Evolutionary conservation across 1,140 invertebrate genomes (phyloP).

Genomic region (Papilio helenus): DNA sequence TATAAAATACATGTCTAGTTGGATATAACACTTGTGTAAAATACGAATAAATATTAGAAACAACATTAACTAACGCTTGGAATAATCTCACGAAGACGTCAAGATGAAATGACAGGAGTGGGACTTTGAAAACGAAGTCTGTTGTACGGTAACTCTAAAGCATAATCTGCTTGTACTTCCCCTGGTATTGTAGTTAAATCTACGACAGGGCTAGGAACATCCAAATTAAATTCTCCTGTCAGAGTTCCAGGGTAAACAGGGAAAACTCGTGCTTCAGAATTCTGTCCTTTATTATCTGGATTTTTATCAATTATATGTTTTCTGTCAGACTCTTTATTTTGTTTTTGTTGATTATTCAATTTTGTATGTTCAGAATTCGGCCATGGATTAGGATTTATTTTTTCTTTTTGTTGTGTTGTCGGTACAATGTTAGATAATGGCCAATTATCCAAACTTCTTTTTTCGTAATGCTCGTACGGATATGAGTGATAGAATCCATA

Average conservation of each 20-base stretch:
- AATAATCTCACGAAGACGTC: slow-evolving; percentile 68
- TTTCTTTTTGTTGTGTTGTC: slow-evolving; percentile 43
- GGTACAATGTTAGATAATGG: slow-evolving; percentile 46
- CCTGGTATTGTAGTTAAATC: slow-evolving; percentile 68
- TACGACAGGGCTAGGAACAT: slow-evolving; percentile 55
- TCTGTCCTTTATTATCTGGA: slow-evolving; percentile 45
- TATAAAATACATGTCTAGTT: slow-evolving; percentile 61
- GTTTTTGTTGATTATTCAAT: slow-evolving; percentile 54
- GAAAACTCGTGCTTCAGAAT: slow-evolving; percentile 51
- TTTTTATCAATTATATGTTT: slow-evolving; percentile 41
- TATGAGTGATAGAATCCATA: slow-evolving; percentile 78
- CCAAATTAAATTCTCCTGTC: slow-evolving; percentile 53
- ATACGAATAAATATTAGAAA: slow-evolving; percentile 66
- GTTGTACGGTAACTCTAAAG: slow-evolving; percentile 78
- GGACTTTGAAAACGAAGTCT: slow-evolving; percentile 78
- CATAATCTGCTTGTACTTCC: slow-evolving; percentile 78
- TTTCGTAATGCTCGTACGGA: slow-evolving; percentile 74
- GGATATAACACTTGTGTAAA: slow-evolving; percentile 69
- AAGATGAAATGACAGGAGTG: slow-evolving; percentile 78
- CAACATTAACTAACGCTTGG: slow-evolving; percentile 57
- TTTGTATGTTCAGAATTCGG: slow-evolving; percentile 50
- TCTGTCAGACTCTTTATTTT: slow-evolving; percentile 37
- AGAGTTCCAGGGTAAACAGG: slow-evolving; percentile 56
- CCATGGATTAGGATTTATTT: slow-evolving; percentile 49
- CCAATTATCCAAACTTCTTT: slow-evolving; percentile 67